phyloP scores from a whole-genome alignment of 2,888 invertebrate genomes.

The Amphipoea lucens region DNA sequence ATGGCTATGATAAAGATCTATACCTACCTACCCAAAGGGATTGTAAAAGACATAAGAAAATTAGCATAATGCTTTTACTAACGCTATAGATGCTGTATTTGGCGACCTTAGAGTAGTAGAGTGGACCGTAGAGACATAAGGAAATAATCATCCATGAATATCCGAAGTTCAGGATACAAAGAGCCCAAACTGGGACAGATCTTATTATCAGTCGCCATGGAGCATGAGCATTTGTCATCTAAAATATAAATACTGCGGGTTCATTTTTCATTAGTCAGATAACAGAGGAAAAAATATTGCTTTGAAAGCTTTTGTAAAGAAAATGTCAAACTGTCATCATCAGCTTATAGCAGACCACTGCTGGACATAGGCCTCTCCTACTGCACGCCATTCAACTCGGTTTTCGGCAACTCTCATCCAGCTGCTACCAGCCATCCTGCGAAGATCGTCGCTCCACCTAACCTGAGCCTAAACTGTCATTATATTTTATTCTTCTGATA shows the following conservation, averaged over 20 bases:
- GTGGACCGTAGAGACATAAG: constrained; percentile 83
- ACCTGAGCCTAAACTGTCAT: too few relatives aligned
- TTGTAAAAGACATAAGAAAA: not conserved
- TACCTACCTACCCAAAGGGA: not conserved
- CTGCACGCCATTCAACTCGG: too few relatives aligned
- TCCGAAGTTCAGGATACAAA: constrained; percentile 85
- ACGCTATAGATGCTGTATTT: constrained; percentile 82
- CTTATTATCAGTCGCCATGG: constrained; percentile 84
- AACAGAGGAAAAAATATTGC: not conserved
- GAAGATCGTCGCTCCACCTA: too few relatives aligned
- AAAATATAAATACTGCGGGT: constrained; percentile 57
- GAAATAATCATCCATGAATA: constrained; percentile 88
- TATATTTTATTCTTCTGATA: not conserved
- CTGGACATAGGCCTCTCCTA: too few relatives aligned
- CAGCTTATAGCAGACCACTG: too few relatives aligned
- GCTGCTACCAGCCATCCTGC: too few relatives aligned
- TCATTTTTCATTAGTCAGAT: not conserved
- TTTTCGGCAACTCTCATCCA: too few relatives aligned
- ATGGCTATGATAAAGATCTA: not conserved
- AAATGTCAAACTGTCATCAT: not conserved
- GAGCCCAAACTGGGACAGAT: constrained; percentile 84
- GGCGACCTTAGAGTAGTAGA: constrained; percentile 80
- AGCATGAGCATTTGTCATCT: constrained; percentile 82
- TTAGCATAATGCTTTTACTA: constrained; percentile 61
- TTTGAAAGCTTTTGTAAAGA: not conserved